phyloP scores from a whole-genome alignment of 2,888 invertebrate genomes.

The Phortica okadai region DNA sequence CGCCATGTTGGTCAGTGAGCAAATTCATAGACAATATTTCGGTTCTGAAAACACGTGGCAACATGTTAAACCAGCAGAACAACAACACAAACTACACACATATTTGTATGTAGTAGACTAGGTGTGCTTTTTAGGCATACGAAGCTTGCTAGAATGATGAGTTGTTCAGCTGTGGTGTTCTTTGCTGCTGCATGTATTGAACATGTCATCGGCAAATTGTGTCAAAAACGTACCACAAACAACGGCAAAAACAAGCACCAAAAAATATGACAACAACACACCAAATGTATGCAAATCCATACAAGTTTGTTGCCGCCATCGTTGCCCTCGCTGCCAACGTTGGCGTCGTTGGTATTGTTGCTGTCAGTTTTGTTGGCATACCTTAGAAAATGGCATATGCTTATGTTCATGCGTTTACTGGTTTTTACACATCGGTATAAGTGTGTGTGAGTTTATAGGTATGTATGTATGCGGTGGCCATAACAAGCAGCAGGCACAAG shows the following conservation, averaged over 20 bases:
- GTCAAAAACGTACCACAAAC: conserved; percentile 61
- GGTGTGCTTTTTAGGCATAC: neutral
- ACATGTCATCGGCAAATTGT: conserved; percentile 67
- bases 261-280: neutral
- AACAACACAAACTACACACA: neutral
- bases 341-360: neutral
- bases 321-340: neutral
- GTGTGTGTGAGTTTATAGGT: neutral
- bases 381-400: conserved; percentile 14
- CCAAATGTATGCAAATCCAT: conserved; percentile 15
- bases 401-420: conserved; percentile 3
- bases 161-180: conserved; percentile 20
- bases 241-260: neutral
- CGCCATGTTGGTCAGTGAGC: neutral
- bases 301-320: neutral
- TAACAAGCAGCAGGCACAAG: conserved; percentile 68
- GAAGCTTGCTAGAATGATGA: neutral
- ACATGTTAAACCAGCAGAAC: conserved; percentile 2
- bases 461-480: conserved; percentile 15
- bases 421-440: conserved; percentile 1
- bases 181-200: conserved; percentile 57
- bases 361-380: neutral
- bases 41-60: neutral
- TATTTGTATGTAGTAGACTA: neutral
- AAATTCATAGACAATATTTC: neutral